Evolutionary conservation across 2,113 vertebrate genomes (phyloP).

Genomic region (Etheostoma spectabile): DNA sequence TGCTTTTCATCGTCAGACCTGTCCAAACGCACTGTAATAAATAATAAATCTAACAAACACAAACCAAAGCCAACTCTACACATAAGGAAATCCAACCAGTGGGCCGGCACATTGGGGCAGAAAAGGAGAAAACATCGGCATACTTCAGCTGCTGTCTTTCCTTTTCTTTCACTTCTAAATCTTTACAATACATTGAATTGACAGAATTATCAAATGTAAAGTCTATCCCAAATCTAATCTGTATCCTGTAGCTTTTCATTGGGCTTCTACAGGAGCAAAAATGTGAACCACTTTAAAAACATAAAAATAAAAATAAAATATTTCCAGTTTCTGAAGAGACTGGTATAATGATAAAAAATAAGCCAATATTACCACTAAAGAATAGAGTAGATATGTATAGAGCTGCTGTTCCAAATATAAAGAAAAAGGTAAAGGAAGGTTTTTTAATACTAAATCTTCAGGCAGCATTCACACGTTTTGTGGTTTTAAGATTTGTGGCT

Average conservation of each 20-base stretch:
- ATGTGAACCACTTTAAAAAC: not conserved
- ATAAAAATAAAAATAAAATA: not conserved
- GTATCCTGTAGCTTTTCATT: too few relatives aligned
- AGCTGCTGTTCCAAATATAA: not conserved
- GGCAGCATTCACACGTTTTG: not conserved
- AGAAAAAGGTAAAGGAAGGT: not conserved
- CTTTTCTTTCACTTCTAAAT: not conserved
- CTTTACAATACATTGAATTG: not conserved
- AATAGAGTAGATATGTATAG: not conserved
- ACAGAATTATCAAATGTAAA: not conserved
- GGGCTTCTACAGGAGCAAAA: not conserved
- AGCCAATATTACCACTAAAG: not conserved
- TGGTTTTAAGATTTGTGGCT: not conserved
- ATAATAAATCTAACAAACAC: not conserved
- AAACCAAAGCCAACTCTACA: not conserved
- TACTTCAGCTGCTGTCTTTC: not conserved
- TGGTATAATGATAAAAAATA: too few relatives aligned
- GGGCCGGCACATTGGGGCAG: not conserved
- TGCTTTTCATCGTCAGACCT: not conserved
- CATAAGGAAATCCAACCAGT: not conserved
- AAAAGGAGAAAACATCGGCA: too few relatives aligned
- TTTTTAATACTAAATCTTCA: not conserved
- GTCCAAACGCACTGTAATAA: not conserved
- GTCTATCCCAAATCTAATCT: not conserved
- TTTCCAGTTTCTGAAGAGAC: not conserved